phyloP scores from a whole-genome alignment of 2,113 vertebrate genomes.

The Bujurquina vittata region DNA sequence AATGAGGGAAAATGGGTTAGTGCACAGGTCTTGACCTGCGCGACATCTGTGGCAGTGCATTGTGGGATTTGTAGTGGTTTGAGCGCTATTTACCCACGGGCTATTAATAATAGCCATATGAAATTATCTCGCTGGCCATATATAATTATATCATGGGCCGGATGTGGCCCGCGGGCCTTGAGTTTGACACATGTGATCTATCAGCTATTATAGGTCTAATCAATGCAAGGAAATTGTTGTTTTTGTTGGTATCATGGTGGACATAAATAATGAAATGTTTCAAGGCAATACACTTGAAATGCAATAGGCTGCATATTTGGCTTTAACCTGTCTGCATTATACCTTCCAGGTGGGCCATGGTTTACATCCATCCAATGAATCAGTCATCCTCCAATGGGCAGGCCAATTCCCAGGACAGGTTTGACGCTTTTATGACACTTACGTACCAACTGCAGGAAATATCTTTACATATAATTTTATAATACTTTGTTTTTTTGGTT shows the following conservation, averaged over 20 bases:
- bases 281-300: background rate
- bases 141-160: too few relatives aligned
- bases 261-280: background rate
- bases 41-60: too few relatives aligned
- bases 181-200: too few relatives aligned
- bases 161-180: too few relatives aligned
- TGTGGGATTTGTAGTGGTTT: too few relatives aligned
- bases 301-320: background rate
- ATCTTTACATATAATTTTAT: background rate
- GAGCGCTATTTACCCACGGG: too few relatives aligned
- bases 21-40: too few relatives aligned
- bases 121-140: too few relatives aligned
- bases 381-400: conserved; percentile 87
- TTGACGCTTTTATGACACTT: conserved; percentile 29
- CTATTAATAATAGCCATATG: too few relatives aligned
- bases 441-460: background rate
- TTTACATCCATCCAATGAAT: conserved; percentile 84
- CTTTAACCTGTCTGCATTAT: background rate
- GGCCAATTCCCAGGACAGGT: conserved; percentile 81
- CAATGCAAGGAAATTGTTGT: accelerated
- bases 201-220: background rate
- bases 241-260: background rate
- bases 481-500: background rate
- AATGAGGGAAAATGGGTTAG: too few relatives aligned
- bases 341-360: conserved; percentile 87